Conservation (phyloP, 2,797 vertebrate species). For the Pelochelys cantorii region DNA sequence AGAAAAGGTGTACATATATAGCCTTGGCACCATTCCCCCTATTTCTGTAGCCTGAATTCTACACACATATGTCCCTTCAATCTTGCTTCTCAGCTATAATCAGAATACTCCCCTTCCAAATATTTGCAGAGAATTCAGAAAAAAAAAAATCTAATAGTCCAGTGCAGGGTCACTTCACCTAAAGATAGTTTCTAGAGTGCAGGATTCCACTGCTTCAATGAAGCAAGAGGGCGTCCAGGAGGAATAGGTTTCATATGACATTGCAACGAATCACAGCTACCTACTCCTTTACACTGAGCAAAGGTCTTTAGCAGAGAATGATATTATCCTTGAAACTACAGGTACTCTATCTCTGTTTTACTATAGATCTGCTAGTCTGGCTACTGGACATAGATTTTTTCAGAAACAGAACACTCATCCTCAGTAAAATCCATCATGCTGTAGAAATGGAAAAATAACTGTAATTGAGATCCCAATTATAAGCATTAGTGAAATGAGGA, state of each 20-base stretch:
- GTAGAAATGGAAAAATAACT: background rate
- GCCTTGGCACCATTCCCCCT: too few species aligned
- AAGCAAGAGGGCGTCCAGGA: background rate
- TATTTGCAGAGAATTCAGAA: background rate
- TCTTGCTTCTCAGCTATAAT: background rate
- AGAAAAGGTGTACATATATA: too few species aligned
- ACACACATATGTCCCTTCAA: too few species aligned
- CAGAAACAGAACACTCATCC: background rate
- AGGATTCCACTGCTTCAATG: background rate
- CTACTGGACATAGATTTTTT: background rate
- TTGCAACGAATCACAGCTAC: background rate
- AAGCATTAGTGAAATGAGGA: background rate
- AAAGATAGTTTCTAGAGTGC: accelerated
- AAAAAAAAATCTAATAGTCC: background rate
- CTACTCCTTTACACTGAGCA: background rate
- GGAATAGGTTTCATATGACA: background rate
- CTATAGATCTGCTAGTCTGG: background rate
- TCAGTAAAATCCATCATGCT: background rate
- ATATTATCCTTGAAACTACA: background rate
- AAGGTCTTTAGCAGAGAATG: background rate
- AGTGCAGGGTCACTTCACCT: background rate
- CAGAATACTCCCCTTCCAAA: background rate
- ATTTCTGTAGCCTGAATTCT: too few species aligned
- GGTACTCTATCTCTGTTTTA: background rate
- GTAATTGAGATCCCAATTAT: background rate